Conservation (phyloP, 2,888 invertebrate genomes). For the Heteromurus nitidus region DNA sequence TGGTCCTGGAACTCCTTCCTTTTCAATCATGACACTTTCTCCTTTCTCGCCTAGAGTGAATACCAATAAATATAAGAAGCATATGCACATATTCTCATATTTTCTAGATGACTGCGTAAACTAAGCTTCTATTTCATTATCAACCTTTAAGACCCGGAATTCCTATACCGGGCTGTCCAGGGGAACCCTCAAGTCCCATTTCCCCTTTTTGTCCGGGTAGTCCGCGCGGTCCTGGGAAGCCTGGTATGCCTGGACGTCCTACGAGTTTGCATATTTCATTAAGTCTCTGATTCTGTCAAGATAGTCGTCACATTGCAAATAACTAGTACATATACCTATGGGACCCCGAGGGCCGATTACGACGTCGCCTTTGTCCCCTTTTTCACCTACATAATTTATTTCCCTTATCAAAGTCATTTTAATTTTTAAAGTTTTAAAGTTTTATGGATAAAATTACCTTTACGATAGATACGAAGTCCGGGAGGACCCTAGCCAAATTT, state of each 20-base stretch:
- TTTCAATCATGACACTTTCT: background rate
- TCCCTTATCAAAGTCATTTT: too few species aligned
- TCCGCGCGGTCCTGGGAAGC: conserved; percentile 23
- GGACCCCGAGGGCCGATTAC: conserved; percentile 7
- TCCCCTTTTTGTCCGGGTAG: conserved; percentile 14
- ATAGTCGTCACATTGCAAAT: too few species aligned
- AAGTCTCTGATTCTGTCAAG: too few species aligned
- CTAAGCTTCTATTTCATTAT: too few species aligned
- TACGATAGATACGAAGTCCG: background rate
- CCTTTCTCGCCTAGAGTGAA: conserved; percentile 40
- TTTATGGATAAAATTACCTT: too few species aligned
- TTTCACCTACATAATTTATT: conserved; percentile 17
- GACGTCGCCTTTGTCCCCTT: conserved; percentile 34
- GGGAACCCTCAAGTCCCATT: conserved; percentile 18
- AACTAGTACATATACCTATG: too few species aligned
- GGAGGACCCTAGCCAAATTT: background rate
- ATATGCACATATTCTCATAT: too few species aligned
- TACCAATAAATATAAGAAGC: too few species aligned
- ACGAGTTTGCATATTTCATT: too few species aligned
- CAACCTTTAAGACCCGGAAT: conserved; percentile 30
- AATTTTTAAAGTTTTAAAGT: too few species aligned
- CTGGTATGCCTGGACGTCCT: conserved; percentile 3
- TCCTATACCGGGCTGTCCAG: background rate
- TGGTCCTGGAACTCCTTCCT: conserved; percentile 25
- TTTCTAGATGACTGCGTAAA: too few species aligned